Evolutionary conservation across 1,140 invertebrate species (phyloP).

Genomic region (Neodiprion fabricii): DNA sequence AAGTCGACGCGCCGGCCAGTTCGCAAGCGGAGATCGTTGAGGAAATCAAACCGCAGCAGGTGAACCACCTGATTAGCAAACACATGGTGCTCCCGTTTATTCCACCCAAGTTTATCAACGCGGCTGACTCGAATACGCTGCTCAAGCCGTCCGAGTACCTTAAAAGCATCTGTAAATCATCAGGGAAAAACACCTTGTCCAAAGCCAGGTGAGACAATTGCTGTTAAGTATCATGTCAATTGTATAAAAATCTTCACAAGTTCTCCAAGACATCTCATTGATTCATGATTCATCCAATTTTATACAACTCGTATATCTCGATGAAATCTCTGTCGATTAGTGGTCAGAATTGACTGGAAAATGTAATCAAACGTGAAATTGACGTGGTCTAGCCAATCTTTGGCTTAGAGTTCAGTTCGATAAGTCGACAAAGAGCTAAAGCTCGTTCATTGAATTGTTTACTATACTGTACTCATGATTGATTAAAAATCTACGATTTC

Average conservation of each 20-base stretch:
- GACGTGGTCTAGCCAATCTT: neutral
- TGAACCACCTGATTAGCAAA: slow-evolving; percentile 75
- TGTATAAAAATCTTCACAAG: neutral
- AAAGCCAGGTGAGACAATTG: slow-evolving; percentile 52
- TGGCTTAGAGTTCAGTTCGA: too few relatives aligned
- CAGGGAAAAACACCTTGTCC: slow-evolving; percentile 47
- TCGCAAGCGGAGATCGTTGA: slow-evolving; percentile 44
- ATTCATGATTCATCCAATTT: neutral
- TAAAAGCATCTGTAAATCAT: slow-evolving; percentile 74
- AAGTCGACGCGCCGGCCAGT: slow-evolving; percentile 49
- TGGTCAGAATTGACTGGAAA: neutral
- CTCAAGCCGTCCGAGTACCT: slow-evolving; percentile 93
- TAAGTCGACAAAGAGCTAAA: too few relatives aligned
- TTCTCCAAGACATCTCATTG: neutral
- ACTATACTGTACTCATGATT: too few relatives aligned
- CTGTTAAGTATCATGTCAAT: neutral
- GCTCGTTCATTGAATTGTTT: too few relatives aligned
- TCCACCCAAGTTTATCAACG: slow-evolving; percentile 82
- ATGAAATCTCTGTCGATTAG: neutral
- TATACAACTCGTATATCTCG: too few relatives aligned
- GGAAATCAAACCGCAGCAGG: slow-evolving; percentile 52
- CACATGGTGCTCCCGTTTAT: slow-evolving; percentile 86
- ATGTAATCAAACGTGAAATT: slow-evolving; percentile 14
- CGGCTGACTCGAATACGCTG: slow-evolving; percentile 75
- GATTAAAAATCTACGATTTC: too few relatives aligned